A percentile compares a stretch with the other conserved stretches of the same genome.
Conservation (phyloP, 2,113 vertebrate species). For the Conger conger region DNA sequence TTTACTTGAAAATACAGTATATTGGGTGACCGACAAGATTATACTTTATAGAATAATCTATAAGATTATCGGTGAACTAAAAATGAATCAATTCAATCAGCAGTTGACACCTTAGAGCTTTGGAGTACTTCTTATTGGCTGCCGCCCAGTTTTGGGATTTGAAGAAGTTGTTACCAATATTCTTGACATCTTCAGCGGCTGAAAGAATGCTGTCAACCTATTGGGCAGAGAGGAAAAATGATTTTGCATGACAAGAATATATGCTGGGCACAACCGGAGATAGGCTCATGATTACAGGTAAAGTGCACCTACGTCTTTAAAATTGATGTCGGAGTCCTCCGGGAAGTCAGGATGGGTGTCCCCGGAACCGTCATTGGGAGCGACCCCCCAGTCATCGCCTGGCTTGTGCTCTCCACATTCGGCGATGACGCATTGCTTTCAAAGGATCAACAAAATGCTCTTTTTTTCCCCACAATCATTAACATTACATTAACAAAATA, state of each 20-base stretch:
- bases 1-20: not conserved
- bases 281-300: not conserved
- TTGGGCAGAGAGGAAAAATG: slow-evolving; percentile 46
- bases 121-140: slow-evolving; percentile 87
- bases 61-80: not conserved
- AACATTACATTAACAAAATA: not conserved
- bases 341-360: slow-evolving; percentile 89
- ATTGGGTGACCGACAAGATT: not conserved
- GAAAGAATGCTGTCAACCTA: slow-evolving; percentile 84
- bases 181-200: slow-evolving; percentile 90
- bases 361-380: slow-evolving; percentile 78
- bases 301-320: slow-evolving; percentile 80
- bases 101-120: slow-evolving; percentile 84
- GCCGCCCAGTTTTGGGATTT: slow-evolving; percentile 89
- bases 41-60: not conserved
- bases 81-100: not conserved
- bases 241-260: not conserved
- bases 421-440: slow-evolving; percentile 80
- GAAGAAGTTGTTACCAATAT: slow-evolving; percentile 91
- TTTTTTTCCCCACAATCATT: not conserved
- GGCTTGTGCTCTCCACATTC: slow-evolving; percentile 89
- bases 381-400: slow-evolving; percentile 79
- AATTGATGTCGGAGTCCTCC: slow-evolving; percentile 85
- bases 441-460: slow-evolving; percentile 33
- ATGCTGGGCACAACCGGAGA: not conserved